phyloP scores from a whole-genome alignment of 2,797 vertebrate genomes.

The Bryconaethiops microstoma region DNA sequence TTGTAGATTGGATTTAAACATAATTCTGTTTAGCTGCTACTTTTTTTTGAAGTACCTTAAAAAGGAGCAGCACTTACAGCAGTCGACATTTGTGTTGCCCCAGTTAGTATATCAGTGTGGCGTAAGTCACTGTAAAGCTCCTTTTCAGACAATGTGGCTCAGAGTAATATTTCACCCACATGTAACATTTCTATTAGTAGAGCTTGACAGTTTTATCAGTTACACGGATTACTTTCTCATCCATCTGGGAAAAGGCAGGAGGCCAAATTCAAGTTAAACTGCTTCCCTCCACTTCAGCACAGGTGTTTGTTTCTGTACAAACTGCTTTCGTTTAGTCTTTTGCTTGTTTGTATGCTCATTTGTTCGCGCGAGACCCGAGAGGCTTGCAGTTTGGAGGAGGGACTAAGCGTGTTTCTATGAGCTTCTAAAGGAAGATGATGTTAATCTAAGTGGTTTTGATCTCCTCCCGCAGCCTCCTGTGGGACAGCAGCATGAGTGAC shows the following conservation, averaged over 20 bases:
- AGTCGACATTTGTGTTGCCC: conserved; percentile 43
- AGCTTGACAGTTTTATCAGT: conserved; percentile 43
- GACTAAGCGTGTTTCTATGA: conserved; percentile 46
- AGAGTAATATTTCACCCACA: conserved; percentile 44
- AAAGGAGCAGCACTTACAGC: conserved; percentile 25
- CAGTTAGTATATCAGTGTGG: neutral
- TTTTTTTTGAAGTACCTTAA: conserved; percentile 4
- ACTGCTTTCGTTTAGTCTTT: conserved; percentile 42
- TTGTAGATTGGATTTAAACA: too few relatives aligned
- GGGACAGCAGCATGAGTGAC: conserved; percentile 54
- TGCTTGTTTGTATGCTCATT: conserved; percentile 38
- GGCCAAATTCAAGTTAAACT: conserved; percentile 43
- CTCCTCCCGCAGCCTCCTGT: conserved; percentile 46
- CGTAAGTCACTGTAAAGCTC: conserved; percentile 41
- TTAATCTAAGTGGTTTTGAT: conserved; percentile 57
- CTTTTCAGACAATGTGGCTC: conserved; percentile 18
- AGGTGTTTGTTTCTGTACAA: conserved; percentile 38
- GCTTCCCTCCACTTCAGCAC: neutral
- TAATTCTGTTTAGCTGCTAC: neutral
- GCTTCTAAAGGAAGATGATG: conserved; percentile 39
- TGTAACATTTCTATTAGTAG: conserved; percentile 27
- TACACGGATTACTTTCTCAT: conserved; percentile 46
- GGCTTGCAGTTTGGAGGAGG: conserved; percentile 24
- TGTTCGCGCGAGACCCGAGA: conserved; percentile 19
- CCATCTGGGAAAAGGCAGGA: conserved; percentile 35